These are phyloP conservation scores for Coptodon bakossiorum DNA, from an alignment of 2,113 vertebrate genomes.

Conservation along the genomic window DNA sequence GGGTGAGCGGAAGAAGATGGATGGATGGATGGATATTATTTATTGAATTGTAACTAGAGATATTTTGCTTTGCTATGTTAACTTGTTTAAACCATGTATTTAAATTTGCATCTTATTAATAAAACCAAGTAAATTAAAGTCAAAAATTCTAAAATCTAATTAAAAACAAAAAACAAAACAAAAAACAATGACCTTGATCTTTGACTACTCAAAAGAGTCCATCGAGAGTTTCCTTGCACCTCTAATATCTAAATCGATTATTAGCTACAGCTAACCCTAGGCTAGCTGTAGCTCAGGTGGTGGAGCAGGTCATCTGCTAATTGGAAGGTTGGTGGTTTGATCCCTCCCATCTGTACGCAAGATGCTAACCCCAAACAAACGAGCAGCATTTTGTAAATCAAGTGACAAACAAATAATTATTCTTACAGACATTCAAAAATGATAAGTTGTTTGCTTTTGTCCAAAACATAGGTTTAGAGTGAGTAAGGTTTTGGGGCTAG, in stretches of 20 bases:
- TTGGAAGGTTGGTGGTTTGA: neutral
- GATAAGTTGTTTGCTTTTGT: neutral
- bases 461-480: neutral
- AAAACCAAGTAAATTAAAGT: neutral
- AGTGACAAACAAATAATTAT: neutral
- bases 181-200: neutral
- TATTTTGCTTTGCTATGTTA: neutral
- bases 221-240: neutral
- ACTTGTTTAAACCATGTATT: neutral
- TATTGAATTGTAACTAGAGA: neutral
- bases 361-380: neutral
- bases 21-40: neutral
- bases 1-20: neutral
- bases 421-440: neutral
- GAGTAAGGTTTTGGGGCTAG: neutral
- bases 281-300: neutral
- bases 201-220: neutral
- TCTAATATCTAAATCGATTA: accelerated
- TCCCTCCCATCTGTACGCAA: neutral
- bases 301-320: neutral
- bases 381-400: neutral
- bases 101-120: neutral
- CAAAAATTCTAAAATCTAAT: neutral
- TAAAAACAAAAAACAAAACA: too few species aligned
- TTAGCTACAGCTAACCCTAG: neutral